A percentile compares a stretch with the other conserved stretches of the same genome.
Conservation (phyloP, 2,888 invertebrate genomes). For the Clunio marinus region DNA sequence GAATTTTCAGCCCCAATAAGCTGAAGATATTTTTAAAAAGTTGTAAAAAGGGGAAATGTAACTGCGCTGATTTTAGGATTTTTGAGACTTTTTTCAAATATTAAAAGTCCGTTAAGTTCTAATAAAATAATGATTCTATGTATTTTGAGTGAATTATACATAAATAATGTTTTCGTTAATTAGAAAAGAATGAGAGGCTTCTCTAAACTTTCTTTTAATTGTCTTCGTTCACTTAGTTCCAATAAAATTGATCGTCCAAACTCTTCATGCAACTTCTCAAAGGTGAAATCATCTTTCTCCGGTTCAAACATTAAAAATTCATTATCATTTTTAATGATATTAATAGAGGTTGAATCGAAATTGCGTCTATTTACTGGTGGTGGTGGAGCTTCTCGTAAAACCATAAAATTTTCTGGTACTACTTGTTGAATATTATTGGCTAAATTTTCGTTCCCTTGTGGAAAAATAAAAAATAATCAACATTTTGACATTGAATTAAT, state of each 20-base stretch:
- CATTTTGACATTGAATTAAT: constrained; percentile 44
- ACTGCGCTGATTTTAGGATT: no score
- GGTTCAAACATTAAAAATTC: constrained; percentile 10
- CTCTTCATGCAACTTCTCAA: constrained; percentile 6
- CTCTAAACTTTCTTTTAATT: constrained; percentile 10
- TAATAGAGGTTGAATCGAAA: background rate
- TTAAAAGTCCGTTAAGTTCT: background rate
- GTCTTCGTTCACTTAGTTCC: background rate
- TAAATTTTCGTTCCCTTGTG: background rate
- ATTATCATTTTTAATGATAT: constrained; percentile 3
- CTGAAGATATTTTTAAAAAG: background rate
- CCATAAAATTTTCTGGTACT: background rate
- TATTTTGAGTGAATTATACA: background rate
- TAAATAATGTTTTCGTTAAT: background rate
- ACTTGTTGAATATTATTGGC: background rate
- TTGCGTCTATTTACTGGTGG: background rate
- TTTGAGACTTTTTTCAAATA: background rate
- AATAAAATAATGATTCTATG: no score
- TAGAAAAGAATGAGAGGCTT: constrained; percentile 17
- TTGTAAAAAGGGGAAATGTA: background rate
- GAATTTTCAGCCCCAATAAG: background rate
- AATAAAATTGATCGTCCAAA: constrained; percentile 8
- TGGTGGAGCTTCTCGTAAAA: background rate
- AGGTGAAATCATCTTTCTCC: constrained; percentile 1
- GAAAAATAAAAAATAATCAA: background rate